Conservation (phyloP, 2,888 invertebrate species). For the Ecliptopera silaceata region DNA sequence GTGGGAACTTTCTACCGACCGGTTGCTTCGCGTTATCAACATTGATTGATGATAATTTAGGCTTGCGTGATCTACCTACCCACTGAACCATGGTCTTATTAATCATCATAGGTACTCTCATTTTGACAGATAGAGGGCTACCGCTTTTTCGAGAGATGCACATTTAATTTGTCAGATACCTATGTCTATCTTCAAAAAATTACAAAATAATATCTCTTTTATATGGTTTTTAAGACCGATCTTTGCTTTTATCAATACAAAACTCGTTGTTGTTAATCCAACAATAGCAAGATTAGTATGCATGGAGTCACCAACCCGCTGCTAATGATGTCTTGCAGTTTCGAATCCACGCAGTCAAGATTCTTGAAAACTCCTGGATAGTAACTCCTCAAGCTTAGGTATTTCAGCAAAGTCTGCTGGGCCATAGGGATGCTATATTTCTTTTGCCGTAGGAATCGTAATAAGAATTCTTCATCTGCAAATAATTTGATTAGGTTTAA, state of each 20-base stretch:
- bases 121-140: no score
- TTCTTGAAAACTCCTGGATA: slow-evolving; percentile 85
- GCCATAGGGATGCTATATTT: slow-evolving; percentile 92
- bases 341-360: slow-evolving; percentile 85
- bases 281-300: no score
- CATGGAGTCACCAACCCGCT: slow-evolving; percentile 78
- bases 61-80: neutral
- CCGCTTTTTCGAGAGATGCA: no score
- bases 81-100: no score
- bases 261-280: no score
- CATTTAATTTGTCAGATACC: no score
- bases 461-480: slow-evolving; percentile 87
- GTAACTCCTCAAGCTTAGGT: slow-evolving; percentile 87
- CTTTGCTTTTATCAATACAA: no score
- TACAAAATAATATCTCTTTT: no score
- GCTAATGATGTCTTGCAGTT: slow-evolving; percentile 85
- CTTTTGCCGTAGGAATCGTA: slow-evolving; percentile 89
- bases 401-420: slow-evolving; percentile 89
- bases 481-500: neutral
- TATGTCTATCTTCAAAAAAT: no score
- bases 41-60: slow-evolving; percentile 17
- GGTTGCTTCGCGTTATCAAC: slow-evolving; percentile 12
- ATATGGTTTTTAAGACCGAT: no score
- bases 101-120: no score
- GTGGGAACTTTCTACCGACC: slow-evolving; percentile 20